Base-by-base conservation (phyloP, 2,888 invertebrate genomes). In the Sepiola atlantica region DNA sequence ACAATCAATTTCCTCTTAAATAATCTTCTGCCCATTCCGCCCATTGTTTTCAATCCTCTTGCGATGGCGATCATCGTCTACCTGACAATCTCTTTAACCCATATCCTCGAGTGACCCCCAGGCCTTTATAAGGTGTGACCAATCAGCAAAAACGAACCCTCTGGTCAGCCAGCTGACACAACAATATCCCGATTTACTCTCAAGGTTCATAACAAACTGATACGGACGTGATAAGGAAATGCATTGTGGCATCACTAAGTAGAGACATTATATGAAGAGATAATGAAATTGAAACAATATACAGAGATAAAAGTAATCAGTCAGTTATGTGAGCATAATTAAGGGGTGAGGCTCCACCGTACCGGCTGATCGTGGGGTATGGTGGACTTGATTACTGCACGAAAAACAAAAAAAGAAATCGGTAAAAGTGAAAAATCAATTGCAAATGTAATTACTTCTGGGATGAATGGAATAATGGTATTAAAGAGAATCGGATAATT, bases 241-340 rank as follows among this genome's bases (percentile, higher is more conserved):
- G 77, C 77, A n/a, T n/a, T 14, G 16, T 77, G 77, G 77, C n/a
- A 77, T 32, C n/a, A n/a, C n/a, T n/a, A 77, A 32, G n/a, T 77
- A 77, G 77, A 77, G n/a, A 77, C 77, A n/a, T 77, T 77, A 77
- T n/a, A 77, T n/a, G n/a, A 77, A 14, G 77, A 77, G 77, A 77
- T 77, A 77, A 77, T 77, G n/a, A 77, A 77, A 77, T 77, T n/a
- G 77, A 77, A 77, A 77, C n/a, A 77, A n/a, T 77, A 77, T 77
- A 77, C 77, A 77, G 77, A 32, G 77, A 77, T 77, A 77, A 77
- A 77, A 32, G 77, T 32, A 77, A 77, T 77, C 77, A 32, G n/a
- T n/a, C 77, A n/a, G n/a, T 14, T 77, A 4, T n/a, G 77, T 77
- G 77, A 57, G 57, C n/a, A 77, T 14, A 32, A 77, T 77, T 14